Base-by-base conservation (phyloP, 2,888 invertebrate genomes). In the Harmothoe impar region DNA sequence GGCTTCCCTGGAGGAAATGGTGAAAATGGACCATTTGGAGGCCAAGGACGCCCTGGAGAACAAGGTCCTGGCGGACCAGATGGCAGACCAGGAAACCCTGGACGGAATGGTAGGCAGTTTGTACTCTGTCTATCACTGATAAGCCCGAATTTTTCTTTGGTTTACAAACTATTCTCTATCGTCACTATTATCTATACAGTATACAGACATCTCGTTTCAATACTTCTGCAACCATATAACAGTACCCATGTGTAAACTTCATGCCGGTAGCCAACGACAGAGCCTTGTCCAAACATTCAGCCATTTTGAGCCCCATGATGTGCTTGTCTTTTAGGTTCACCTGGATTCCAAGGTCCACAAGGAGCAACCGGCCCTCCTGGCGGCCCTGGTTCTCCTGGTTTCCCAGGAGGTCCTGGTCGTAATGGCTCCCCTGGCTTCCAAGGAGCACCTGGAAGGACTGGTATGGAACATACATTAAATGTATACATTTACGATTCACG, bases 291-390 rank as follows among this genome's bases (percentile, higher is more conserved):
- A n/a, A n/a, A n/a, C n/a, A n/a, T n/a, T n/a, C 43, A 43, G 3
- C 43, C 43, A 43, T 43, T 43, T 43, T 43, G 43, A 43, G 10
- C 43, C 43, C 3, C 43, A n/a, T 52, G 54, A 52, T 17, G 54
- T 52, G 10, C 12, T 52, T 52, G 54, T 52, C 62, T 62, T 62
- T 3, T 62, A 62, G 91, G 91, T 35, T 5, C n/a, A 25, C 88
- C 72, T 29, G 91, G 91, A 54, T 25, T 31, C 35, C 54, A 77
- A 7, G 91, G 91, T 12, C 25, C 78, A n/a, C 33, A 77, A 20
- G 91, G 91, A n/a, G 68, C 51, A 15, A 23, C 81, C 51, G 81
- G 91, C 35, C 35, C 29, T 25, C 89, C 91, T 52, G 91, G 91
- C 33, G 78, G 72, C 29, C 54, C 77, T 31, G 89, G 89, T 33